Conservation (phyloP, 2,797 vertebrate species). For the Bradypodion pumilum region DNA sequence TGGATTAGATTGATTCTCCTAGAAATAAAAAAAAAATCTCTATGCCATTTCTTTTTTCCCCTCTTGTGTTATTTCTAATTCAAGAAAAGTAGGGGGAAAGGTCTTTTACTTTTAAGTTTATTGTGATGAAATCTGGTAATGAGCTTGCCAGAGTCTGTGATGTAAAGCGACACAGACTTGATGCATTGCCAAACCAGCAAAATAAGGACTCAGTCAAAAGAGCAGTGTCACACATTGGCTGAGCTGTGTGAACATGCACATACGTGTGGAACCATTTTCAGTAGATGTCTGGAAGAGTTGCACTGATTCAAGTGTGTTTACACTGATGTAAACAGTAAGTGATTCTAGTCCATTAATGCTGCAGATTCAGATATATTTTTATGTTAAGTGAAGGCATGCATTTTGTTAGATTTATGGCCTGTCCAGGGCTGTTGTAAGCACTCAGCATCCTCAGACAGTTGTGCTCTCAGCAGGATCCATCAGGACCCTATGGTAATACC, state of each 20-base stretch:
- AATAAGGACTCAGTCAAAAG: constrained; percentile 38
- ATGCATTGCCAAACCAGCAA: constrained; percentile 56
- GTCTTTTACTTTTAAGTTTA: constrained; percentile 16
- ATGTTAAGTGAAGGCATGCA: constrained; percentile 14
- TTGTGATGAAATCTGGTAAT: constrained; percentile 47
- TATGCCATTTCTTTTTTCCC: too few species aligned
- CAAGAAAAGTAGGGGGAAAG: background rate
- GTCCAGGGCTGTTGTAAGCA: background rate
- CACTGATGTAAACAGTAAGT: constrained; percentile 14
- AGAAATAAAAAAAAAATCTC: background rate
- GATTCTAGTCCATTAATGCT: background rate
- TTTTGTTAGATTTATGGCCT: background rate
- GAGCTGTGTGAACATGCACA: constrained; percentile 29
- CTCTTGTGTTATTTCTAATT: too few species aligned
- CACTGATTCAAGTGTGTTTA: background rate
- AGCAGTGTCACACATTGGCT: constrained; percentile 49
- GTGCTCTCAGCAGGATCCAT: too few species aligned
- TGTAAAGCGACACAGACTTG: constrained; percentile 51
- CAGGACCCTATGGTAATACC: background rate
- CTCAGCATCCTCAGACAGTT: background rate
- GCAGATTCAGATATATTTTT: constrained; percentile 11
- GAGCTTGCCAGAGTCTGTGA: constrained; percentile 54
- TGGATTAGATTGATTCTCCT: background rate
- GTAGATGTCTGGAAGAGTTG: background rate
- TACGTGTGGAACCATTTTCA: background rate